Conservation (phyloP, 2,113 vertebrate genomes). For the Shinisaurus crocodilurus region DNA sequence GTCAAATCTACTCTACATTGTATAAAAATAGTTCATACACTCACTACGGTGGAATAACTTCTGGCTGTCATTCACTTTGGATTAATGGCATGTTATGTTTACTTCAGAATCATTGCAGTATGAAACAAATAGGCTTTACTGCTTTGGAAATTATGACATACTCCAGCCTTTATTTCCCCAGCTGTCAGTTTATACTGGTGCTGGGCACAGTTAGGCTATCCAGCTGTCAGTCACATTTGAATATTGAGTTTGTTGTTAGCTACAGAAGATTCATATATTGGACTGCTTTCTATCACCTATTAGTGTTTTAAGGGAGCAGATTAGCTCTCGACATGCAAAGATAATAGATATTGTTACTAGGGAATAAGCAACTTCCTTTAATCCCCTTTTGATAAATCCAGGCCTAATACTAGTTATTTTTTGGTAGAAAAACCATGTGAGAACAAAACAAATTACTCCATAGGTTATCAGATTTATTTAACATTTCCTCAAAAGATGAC, state of each 20-base stretch:
- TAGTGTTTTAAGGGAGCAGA: background rate
- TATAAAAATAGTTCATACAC: conserved; percentile 23
- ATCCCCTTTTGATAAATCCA: background rate
- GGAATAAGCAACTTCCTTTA: conserved; percentile 1
- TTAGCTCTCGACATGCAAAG: background rate
- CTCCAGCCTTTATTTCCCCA: conserved; percentile 47
- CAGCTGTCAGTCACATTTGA: conserved; percentile 49
- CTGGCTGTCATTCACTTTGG: conserved; percentile 56
- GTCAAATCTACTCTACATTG: background rate
- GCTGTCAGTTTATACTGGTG: conserved; percentile 43
- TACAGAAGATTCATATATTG: background rate
- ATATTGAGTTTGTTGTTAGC: conserved; percentile 36
- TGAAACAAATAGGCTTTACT: conserved; percentile 54
- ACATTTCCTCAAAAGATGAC: background rate
- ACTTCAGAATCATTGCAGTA: conserved; percentile 54
- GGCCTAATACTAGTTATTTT: conserved; percentile 7
- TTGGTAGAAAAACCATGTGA: background rate
- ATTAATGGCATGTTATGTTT: conserved; percentile 58
- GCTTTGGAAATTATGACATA: conserved; percentile 57
- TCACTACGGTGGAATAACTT: conserved; percentile 28
- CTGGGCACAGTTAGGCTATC: background rate
- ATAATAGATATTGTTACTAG: background rate
- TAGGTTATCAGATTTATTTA: conserved; percentile 15
- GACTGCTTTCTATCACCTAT: conserved; percentile 21
- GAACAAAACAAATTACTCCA: background rate